A percentile compares a stretch with the other conserved stretches of the same genome.
These are phyloP conservation scores for Muscicapa striata DNA, from an alignment of 2,797 vertebrate genomes.

Conservation along the genomic window DNA sequence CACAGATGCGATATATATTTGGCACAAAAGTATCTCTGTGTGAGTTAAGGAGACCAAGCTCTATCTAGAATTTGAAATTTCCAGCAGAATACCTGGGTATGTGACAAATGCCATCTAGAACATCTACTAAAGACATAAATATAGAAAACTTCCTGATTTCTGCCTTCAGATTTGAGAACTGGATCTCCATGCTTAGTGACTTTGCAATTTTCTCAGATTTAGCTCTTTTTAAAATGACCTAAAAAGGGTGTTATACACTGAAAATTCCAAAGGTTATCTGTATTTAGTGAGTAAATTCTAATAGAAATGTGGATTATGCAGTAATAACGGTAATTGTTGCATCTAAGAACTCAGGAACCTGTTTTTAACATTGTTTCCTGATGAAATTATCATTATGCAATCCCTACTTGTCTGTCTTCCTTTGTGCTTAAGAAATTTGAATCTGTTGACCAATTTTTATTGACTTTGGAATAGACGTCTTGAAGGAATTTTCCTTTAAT, in stretches of 20 bases:
- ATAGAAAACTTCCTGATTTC: neutral
- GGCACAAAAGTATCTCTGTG: neutral
- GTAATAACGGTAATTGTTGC: conserved; percentile 38
- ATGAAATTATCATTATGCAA: conserved; percentile 11
- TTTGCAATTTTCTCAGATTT: neutral
- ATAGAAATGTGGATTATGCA: neutral
- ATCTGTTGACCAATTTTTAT: neutral
- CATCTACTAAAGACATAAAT: neutral
- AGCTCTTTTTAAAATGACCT: neutral
- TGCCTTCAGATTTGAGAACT: neutral
- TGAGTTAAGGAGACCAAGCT: neutral
- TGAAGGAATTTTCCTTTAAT: neutral
- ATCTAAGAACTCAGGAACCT: conserved; percentile 14
- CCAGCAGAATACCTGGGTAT: neutral
- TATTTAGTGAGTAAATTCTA: conserved; percentile 17
- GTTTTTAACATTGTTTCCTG: neutral
- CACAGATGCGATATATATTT: neutral
- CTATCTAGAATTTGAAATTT: neutral
- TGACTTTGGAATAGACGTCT: neutral
- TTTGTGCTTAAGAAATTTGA: neutral
- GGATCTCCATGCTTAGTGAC: neutral
- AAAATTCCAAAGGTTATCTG: conserved; percentile 31
- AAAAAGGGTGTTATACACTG: neutral
- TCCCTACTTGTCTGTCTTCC: neutral
- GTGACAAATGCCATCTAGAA: neutral